Percentiles rank a stretch among this genome's conserved stretches.
Evolutionary conservation across 35 echinoderm and acorn worm species (phyloP).

Genomic region (Apostichopus parvimensis): DNA sequence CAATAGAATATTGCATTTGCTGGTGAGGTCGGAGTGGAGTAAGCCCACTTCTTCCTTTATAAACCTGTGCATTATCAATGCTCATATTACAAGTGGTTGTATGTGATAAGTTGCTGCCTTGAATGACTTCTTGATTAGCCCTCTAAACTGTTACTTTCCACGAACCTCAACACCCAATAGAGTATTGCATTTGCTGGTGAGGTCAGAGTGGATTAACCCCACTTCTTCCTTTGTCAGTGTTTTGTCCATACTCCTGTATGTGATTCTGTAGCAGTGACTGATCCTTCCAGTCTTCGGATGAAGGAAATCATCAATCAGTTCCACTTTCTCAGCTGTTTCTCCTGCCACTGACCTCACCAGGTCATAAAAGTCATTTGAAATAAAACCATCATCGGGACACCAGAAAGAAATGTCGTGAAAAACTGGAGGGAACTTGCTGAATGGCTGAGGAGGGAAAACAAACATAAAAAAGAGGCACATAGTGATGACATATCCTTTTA

Average conservation of each 20-base stretch:
- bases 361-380: constrained; percentile 93
- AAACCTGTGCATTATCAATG: constrained; percentile 80
- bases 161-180: constrained; percentile 70
- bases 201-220: constrained; percentile 58
- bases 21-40: constrained; percentile 62
- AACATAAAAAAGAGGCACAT: neutral
- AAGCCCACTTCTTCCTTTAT: constrained; percentile 64
- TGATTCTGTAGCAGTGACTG: constrained; percentile 88
- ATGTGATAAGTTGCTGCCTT: too few species aligned
- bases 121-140: too few species aligned
- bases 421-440: constrained; percentile 92
- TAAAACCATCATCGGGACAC: constrained; percentile 71
- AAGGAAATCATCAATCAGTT: constrained; percentile 82
- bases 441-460: constrained; percentile 69
- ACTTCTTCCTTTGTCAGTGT: constrained; percentile 85
- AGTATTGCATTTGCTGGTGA: constrained; percentile 54
- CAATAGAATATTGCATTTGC: constrained; percentile 49
- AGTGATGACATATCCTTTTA: too few species aligned
- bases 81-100: constrained; percentile 21
- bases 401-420: constrained; percentile 89
- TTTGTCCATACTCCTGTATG: constrained; percentile 91
- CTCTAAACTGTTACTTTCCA: neutral
- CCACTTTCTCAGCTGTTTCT: constrained; percentile 81
- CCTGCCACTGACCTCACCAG: constrained; percentile 78
- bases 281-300: constrained; percentile 80